Conservation (phyloP, 2,888 invertebrate species). For the Agonopterix arenella region DNA sequence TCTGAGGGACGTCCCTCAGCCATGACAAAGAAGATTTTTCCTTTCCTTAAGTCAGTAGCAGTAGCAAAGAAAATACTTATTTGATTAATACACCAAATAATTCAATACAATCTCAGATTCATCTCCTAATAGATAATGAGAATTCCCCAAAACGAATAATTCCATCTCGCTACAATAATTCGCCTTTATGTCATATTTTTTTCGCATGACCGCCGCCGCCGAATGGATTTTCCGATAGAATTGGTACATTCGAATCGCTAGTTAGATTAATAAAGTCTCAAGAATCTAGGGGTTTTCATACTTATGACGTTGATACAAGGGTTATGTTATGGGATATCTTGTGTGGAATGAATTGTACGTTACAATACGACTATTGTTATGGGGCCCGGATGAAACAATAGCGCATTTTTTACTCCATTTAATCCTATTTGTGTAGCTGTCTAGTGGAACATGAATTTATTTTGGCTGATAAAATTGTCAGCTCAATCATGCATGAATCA, state of each 20-base stretch:
- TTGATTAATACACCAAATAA: too few species aligned
- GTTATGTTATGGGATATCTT: too few species aligned
- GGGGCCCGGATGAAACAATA: conserved; percentile 40
- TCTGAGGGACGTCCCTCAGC: too few species aligned
- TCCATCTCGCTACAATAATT: conserved; percentile 47
- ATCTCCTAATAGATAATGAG: neutral
- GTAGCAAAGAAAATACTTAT: too few species aligned
- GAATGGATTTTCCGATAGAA: conserved; percentile 70
- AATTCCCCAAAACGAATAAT: conserved; percentile 1
- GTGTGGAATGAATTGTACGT: conserved; percentile 4
- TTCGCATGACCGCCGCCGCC: conserved; percentile 51
- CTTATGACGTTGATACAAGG: too few species aligned
- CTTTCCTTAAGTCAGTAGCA: too few species aligned
- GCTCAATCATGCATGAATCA: neutral
- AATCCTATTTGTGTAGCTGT: conserved; percentile 32
- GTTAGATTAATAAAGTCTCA: too few species aligned
- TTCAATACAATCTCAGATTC: too few species aligned
- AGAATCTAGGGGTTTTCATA: too few species aligned
- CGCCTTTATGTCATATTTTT: conserved; percentile 62
- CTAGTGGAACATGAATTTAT: conserved; percentile 24
- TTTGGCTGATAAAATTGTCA: conserved; percentile 11
- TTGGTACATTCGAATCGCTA: conserved; percentile 45
- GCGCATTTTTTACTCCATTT: conserved; percentile 46
- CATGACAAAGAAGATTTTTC: too few species aligned
- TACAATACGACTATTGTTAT: conserved; percentile 36